These are phyloP conservation scores for Dryobotodes eremita DNA, from an alignment of 2,888 invertebrate genomes.

Conservation along the genomic window DNA sequence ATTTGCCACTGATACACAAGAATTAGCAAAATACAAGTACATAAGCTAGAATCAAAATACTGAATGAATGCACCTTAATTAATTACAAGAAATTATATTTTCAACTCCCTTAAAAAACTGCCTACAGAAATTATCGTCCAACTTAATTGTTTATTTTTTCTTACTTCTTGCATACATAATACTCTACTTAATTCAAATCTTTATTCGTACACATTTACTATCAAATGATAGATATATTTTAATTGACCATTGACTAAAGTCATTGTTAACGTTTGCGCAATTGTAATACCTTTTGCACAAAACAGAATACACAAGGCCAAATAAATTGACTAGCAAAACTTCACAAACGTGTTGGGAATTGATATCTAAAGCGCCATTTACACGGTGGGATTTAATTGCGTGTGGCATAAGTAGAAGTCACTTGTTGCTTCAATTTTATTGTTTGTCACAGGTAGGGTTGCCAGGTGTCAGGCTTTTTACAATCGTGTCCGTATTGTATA, in stretches of 20 bases:
- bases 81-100: not conserved
- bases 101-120: not conserved
- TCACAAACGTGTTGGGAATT: not conserved
- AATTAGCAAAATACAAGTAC: constrained; percentile 49
- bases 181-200: not conserved
- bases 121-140: not conserved
- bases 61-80: constrained; percentile 22
- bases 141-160: not conserved
- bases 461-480: too few species aligned
- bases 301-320: not conserved
- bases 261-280: not conserved
- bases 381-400: not conserved
- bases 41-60: constrained; percentile 39
- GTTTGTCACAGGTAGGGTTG: not conserved
- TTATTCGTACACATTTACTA: not conserved
- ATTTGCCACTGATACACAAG: constrained; percentile 30
- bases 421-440: not conserved
- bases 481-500: too few species aligned
- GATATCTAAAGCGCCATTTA: not conserved
- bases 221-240: not conserved
- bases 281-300: not conserved
- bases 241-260: constrained; percentile 29
- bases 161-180: not conserved
- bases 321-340: not conserved
- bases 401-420: not conserved